Evolutionary conservation across 2,888 invertebrate genomes (phyloP).

Genomic region (Celastrina argiolus): DNA sequence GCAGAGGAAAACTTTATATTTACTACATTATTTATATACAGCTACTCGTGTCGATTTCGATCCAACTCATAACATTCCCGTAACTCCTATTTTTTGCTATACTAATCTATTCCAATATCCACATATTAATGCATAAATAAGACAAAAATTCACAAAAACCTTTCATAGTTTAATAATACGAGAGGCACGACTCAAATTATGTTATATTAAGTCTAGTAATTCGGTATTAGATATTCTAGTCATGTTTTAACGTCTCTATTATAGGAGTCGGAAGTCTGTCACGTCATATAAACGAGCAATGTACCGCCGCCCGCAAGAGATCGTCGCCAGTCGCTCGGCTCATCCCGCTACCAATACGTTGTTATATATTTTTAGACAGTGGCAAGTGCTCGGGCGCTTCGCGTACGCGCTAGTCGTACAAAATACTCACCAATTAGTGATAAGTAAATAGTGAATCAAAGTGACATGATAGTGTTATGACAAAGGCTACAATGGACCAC

Average conservation of each 20-base stretch:
- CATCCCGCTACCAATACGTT: constrained; percentile 13
- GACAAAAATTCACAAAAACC: neutral
- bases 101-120: neutral
- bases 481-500: constrained; percentile 60
- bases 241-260: constrained; percentile 2
- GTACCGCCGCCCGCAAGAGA: constrained; percentile 28
- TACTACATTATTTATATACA: neutral
- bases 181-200: constrained; percentile 9
- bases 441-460: constrained; percentile 35
- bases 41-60: neutral
- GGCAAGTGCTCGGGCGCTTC: constrained; percentile 51
- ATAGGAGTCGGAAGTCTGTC: constrained; percentile 19
- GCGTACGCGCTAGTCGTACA: constrained; percentile 38
- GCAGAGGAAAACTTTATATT: neutral
- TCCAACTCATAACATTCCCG: neutral
- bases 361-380: constrained; percentile 57
- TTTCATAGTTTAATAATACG: constrained; percentile 14
- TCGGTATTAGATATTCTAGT: neutral
- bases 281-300: constrained; percentile 28
- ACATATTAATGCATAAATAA: neutral
- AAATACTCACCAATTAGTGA: constrained; percentile 33
- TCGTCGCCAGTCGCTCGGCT: constrained; percentile 33
- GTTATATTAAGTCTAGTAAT: constrained; percentile 10
- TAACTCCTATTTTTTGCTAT: too few species aligned
- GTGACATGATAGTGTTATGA: constrained; percentile 67